These are phyloP conservation scores for Proterorhinus semilunaris DNA, from an alignment of 2,113 vertebrate species.

Conservation along the genomic window DNA sequence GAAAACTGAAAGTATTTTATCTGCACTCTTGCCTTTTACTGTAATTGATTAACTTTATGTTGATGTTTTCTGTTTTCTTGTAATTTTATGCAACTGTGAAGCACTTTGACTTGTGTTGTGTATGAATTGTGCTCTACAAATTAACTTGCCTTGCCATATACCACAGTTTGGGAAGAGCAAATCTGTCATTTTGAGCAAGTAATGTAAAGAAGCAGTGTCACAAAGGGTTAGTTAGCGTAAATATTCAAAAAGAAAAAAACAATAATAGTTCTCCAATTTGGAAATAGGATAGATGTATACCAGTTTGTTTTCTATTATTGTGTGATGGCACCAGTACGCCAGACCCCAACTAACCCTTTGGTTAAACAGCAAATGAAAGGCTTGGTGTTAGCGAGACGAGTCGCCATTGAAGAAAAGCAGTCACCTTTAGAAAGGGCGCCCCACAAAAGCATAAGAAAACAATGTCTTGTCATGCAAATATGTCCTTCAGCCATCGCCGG, in stretches of 20 bases:
- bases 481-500: conserved; percentile 71
- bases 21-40: no score
- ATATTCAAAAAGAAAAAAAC: neutral
- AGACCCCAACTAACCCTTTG: conserved; percentile 5
- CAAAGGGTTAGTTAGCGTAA: neutral
- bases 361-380: neutral
- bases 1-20: no score
- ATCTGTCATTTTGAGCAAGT: neutral
- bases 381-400: conserved; percentile 1
- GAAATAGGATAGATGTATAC: no score
- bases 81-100: no score
- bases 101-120: no score
- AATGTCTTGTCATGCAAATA: conserved; percentile 49
- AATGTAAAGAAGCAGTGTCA: neutral
- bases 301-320: no score
- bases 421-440: conserved; percentile 3
- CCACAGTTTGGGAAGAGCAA: neutral
- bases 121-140: no score
- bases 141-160: no score
- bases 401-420: neutral
- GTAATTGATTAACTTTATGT: no score
- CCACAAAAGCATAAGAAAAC: neutral
- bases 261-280: neutral
- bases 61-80: no score
- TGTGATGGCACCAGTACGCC: neutral